Conservation (phyloP, 2,888 invertebrate genomes). For the Agrochola macilenta region DNA sequence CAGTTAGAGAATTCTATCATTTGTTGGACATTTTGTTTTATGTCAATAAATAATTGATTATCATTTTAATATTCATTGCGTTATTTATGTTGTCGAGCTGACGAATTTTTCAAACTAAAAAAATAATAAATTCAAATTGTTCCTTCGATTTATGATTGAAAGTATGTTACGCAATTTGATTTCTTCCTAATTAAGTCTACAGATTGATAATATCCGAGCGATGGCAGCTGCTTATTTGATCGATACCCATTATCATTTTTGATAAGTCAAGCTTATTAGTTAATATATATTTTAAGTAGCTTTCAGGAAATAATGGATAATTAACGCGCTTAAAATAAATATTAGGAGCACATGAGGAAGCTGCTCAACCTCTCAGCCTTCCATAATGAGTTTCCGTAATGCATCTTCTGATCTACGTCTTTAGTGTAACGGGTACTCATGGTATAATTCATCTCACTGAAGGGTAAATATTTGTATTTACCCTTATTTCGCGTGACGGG, state of each 20-base stretch:
- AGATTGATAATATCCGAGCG: background rate
- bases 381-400: background rate
- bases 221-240: too few relatives aligned
- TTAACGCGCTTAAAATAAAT: background rate
- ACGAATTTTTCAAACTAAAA: too few relatives aligned
- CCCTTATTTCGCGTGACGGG: conserved; percentile 63
- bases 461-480: conserved; percentile 64
- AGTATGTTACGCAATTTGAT: too few relatives aligned
- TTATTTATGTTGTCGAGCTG: too few relatives aligned
- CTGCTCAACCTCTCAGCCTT: too few relatives aligned
- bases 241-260: too few relatives aligned
- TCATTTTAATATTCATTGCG: too few relatives aligned
- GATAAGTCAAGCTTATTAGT: background rate
- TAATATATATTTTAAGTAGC: background rate
- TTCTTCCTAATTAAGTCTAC: background rate
- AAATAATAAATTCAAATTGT: too few relatives aligned
- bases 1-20: too few relatives aligned
- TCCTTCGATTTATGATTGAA: too few relatives aligned
- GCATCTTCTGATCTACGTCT: conserved; percentile 20
- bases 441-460: conserved; percentile 63
- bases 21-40: too few relatives aligned
- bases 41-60: too few relatives aligned
- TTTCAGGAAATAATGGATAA: background rate
- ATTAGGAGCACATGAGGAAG: background rate
- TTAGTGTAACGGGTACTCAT: conserved; percentile 38